Percentiles rank a stretch among this genome's conserved stretches.
phyloP scores from a whole-genome alignment of 2,888 invertebrate species.

The Cephonodes hylas region DNA sequence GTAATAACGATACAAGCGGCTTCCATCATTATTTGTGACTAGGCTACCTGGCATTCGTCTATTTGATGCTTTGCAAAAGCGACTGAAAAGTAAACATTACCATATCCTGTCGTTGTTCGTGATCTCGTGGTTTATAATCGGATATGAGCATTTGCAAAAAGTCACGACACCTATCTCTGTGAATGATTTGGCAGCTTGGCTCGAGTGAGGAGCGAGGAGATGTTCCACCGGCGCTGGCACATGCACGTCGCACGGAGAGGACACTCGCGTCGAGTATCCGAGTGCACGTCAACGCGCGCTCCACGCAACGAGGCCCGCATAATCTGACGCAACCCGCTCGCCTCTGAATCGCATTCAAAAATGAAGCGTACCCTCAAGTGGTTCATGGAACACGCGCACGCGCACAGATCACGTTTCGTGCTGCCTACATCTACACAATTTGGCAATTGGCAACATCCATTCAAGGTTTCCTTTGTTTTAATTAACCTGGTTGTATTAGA shows the following conservation, averaged over 20 bases:
- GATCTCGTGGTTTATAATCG: slow-evolving; percentile 37
- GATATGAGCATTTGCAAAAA: slow-evolving; percentile 35
- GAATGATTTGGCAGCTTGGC: neutral
- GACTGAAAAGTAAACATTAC: slow-evolving; percentile 26
- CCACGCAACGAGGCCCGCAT: slow-evolving; percentile 31
- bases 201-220: neutral
- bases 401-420: slow-evolving; percentile 39
- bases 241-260: neutral
- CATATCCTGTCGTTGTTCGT: slow-evolving; percentile 41
- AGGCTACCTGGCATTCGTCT: slow-evolving; percentile 21
- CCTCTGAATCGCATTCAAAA: slow-evolving; percentile 39
- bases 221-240: neutral
- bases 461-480: slow-evolving; percentile 56
- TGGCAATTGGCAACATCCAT: slow-evolving; percentile 51
- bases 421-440: slow-evolving; percentile 47
- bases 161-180: slow-evolving; percentile 30
- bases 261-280: neutral
- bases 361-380: slow-evolving; percentile 30
- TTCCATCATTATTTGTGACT: neutral
- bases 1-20: neutral
- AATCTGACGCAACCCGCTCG: slow-evolving; percentile 39
- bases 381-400: slow-evolving; percentile 38
- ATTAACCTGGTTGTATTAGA: slow-evolving; percentile 37
- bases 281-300: slow-evolving; percentile 1
- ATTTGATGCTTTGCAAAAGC: slow-evolving; percentile 12